Percentiles rank a stretch among this genome's conserved stretches.
phyloP scores from a whole-genome alignment of 2,797 vertebrate species.

The Hypotaenidia okinawae region DNA sequence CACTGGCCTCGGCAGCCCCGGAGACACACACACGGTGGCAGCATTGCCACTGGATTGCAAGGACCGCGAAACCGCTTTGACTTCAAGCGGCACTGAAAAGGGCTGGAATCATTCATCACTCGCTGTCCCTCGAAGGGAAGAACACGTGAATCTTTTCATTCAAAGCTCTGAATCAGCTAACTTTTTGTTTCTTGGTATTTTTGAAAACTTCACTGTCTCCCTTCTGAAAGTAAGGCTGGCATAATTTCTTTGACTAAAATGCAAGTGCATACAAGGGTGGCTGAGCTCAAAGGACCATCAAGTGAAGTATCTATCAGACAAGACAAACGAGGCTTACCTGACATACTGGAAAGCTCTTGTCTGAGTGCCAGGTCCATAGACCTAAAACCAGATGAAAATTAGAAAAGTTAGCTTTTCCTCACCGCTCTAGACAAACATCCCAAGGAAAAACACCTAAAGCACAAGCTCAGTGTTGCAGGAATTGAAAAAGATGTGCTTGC shows the following conservation, averaged over 20 bases:
- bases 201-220: not conserved
- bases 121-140: not conserved
- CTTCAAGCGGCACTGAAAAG: not conserved
- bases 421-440: not conserved
- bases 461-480: not conserved
- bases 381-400: slow-evolving; percentile 76
- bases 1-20: not conserved
- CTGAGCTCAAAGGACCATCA: not conserved
- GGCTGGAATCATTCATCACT: too few species aligned
- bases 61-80: not conserved
- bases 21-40: slow-evolving; percentile 75
- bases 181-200: not conserved
- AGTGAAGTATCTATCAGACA: not conserved
- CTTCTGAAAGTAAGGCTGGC: not conserved
- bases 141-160: not conserved
- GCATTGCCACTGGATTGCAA: not conserved
- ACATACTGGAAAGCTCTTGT: slow-evolving; percentile 98
- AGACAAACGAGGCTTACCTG: slow-evolving; percentile 81
- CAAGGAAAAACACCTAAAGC: not conserved
- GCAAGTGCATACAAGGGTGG: not conserved
- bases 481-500: not conserved
- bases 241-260: not conserved
- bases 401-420: not conserved
- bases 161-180: not conserved
- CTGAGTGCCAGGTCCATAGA: slow-evolving; percentile 95